Conservation (phyloP, 2,797 vertebrate genomes). For the Lophotriccus pileatus region DNA sequence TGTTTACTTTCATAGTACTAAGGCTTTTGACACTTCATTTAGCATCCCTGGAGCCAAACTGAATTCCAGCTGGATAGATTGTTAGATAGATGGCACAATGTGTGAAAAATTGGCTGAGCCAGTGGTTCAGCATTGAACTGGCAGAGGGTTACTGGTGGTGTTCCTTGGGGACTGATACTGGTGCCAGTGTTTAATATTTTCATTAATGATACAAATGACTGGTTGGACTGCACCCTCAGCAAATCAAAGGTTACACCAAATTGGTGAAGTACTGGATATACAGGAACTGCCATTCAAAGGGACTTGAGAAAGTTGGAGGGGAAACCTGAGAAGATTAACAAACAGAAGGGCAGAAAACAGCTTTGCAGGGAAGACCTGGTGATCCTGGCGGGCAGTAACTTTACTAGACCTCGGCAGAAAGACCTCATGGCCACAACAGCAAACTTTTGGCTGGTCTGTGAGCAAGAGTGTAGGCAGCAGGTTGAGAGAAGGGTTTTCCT, state of each 20-base stretch:
- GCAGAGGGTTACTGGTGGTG: background rate
- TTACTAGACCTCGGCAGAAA: background rate
- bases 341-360: background rate
- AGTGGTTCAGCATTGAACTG: background rate
- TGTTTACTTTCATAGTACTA: background rate
- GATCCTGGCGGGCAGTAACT: background rate
- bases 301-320: background rate
- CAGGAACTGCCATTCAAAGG: background rate
- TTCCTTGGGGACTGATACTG: background rate
- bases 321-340: background rate
- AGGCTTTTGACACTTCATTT: background rate
- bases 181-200: background rate
- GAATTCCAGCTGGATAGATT: background rate
- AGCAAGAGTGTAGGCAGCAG: background rate
- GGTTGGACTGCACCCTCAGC: background rate
- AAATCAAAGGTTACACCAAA: background rate
- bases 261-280: background rate
- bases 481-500: background rate
- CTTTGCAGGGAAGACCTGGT: background rate
- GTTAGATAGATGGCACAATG: background rate
- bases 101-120: background rate
- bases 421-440: background rate
- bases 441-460: background rate
- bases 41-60: background rate
- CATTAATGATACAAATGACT: background rate